A percentile compares a stretch with the other conserved stretches of the same genome.
Conservation (phyloP, 2,888 invertebrate genomes). For the Clitarchus hookeri region DNA sequence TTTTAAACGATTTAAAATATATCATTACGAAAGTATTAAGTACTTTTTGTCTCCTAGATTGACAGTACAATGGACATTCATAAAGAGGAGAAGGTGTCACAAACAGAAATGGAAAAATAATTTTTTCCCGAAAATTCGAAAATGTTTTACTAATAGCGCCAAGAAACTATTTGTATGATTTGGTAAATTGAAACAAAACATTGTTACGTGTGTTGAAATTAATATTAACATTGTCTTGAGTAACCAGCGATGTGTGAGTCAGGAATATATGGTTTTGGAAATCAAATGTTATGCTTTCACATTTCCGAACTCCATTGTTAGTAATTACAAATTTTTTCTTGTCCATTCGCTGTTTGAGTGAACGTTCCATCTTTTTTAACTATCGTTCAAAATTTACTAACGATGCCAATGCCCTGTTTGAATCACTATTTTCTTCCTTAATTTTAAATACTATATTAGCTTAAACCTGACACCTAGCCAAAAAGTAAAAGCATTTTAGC, state of each 20-base stretch:
- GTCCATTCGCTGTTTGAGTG: neutral
- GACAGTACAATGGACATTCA: neutral
- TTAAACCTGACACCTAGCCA: neutral
- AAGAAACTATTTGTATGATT: neutral
- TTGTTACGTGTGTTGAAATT: neutral
- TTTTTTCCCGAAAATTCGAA: neutral
- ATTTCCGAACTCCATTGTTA: neutral
- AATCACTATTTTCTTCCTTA: neutral
- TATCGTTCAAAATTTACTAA: conserved; percentile 7
- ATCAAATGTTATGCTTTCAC: neutral
- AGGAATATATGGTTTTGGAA: neutral
- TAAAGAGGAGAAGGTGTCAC: neutral
- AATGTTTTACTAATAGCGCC: neutral
- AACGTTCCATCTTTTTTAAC: neutral
- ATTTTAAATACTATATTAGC: neutral
- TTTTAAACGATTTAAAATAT: neutral
- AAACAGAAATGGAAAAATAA: neutral
- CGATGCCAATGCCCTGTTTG: neutral
- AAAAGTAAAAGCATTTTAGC: neutral
- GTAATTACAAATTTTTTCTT: neutral
- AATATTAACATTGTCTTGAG: neutral
- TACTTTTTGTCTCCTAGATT: neutral
- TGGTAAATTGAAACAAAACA: neutral
- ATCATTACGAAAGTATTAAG: neutral
- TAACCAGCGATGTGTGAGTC: neutral